Evolutionary conservation across 2,797 vertebrate genomes (phyloP).

Genomic region (Melanogrammus aeglefinus): DNA sequence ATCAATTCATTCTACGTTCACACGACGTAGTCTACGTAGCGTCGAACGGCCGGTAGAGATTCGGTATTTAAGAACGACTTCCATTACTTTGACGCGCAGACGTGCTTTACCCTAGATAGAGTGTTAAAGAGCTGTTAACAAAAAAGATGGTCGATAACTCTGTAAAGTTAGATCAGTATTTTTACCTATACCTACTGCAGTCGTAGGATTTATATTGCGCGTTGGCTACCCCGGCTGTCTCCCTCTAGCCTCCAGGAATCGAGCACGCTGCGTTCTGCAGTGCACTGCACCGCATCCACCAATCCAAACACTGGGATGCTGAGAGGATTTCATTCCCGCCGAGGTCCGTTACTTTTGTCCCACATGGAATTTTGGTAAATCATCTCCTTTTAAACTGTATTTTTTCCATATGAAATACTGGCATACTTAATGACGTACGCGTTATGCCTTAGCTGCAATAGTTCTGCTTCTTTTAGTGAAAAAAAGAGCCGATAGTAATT

Average conservation of each 20-base stretch:
- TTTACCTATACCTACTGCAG: not conserved
- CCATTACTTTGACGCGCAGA: not conserved
- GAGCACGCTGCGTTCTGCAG: too few relatives aligned
- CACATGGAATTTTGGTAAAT: not conserved
- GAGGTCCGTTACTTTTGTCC: not conserved
- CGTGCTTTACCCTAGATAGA: not conserved
- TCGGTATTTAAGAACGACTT: too few relatives aligned
- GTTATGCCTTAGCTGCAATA: not conserved
- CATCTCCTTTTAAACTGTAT: not conserved
- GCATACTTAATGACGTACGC: too few relatives aligned
- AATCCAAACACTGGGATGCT: too few relatives aligned
- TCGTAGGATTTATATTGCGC: not conserved
- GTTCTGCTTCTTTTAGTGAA: not conserved
- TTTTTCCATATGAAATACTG: too few relatives aligned
- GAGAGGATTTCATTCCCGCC: too few relatives aligned
- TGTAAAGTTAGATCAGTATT: not conserved
- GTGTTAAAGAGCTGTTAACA: not conserved
- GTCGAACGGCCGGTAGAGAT: too few relatives aligned
- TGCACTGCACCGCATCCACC: too few relatives aligned
- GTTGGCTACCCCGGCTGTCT: too few relatives aligned
- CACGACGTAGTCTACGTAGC: not conserved
- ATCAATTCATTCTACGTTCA: not conserved
- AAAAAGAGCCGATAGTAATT: too few relatives aligned
- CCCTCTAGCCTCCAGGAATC: too few relatives aligned
- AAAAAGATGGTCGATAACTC: not conserved